Evolutionary conservation across 2,113 vertebrate species (phyloP), one percentile per base, ranked within the genome.

Genomic region (Poeciliopsis prolifica): DNA sequence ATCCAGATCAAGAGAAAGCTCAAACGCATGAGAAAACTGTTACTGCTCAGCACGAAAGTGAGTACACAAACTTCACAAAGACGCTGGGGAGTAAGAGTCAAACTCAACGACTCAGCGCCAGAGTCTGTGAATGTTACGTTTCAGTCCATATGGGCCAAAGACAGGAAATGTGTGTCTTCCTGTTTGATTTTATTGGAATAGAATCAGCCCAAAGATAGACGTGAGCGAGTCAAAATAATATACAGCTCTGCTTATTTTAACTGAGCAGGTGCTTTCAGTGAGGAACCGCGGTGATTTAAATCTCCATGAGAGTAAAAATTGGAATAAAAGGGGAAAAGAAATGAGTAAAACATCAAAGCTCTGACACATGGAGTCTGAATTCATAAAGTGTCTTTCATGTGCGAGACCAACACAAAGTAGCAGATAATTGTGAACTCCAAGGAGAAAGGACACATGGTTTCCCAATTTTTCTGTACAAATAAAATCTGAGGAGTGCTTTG

Each of bases 241-340:
- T 74, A 86, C 83, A 74, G 65, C 31, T 35, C 64, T 83, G 88
- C 78, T 91, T 84, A 82, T 90, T 92, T 90, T 82, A 86, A 88
- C 81, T 81, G 78, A 82, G 86, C 92, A 94, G 88, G 91, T 94
- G 93, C 91, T 89, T 72, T 81, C 73, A 89, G 87, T 90, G 82
- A 92, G 84, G 67, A 75, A 54, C 62, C 68, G 68, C 79, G 79
- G 77, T 69, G 29, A 74, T 86, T 77, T 87, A 79, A 82, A 69
- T 74, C 71, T 33, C 70, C 54, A 68, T 11, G 74, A 77, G 64
- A 35, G 79, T 64, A 40, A 75, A 44, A 61, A 28, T 64, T 30
- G 64, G 71, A 62, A 19, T 10, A 12, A 66, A 14, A 11, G 80
- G 69, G 72, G 79, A 79, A 81, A 80, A 62, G 19, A 15, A 71